Evolutionary conservation across 2,797 vertebrate species (phyloP).

Genomic region (Sebastolobus alascanus): DNA sequence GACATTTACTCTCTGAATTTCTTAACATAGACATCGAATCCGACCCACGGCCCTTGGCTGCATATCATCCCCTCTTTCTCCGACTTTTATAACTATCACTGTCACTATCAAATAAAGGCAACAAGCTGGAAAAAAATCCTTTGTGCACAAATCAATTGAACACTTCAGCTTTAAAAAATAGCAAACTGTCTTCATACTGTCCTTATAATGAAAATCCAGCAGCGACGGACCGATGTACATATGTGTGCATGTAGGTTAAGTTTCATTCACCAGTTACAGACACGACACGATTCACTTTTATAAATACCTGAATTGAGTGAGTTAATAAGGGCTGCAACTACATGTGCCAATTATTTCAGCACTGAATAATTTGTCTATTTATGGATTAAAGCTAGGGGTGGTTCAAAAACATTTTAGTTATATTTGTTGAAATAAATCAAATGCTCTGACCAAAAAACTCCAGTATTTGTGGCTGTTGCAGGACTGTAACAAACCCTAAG

Average conservation of each 20-base stretch:
- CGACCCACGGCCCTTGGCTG: no score
- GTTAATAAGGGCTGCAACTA: neutral
- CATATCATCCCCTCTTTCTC: no score
- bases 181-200: neutral
- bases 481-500: no score
- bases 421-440: no score
- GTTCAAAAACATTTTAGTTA: no score
- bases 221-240: neutral
- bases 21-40: neutral
- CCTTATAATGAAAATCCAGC: neutral
- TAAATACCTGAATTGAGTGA: neutral
- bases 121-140: accelerated
- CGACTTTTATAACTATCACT: no score
- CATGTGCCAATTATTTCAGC: neutral
- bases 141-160: neutral
- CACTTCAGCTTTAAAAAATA: neutral
- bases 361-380: neutral
- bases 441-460: no score
- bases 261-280: neutral
- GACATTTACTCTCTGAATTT: neutral
- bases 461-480: no score
- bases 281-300: neutral
- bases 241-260: neutral
- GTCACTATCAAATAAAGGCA: no score
- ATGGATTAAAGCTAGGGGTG: neutral